Base-by-base conservation (phyloP, 2,888 invertebrate genomes). In the Calameuta idolon region DNA sequence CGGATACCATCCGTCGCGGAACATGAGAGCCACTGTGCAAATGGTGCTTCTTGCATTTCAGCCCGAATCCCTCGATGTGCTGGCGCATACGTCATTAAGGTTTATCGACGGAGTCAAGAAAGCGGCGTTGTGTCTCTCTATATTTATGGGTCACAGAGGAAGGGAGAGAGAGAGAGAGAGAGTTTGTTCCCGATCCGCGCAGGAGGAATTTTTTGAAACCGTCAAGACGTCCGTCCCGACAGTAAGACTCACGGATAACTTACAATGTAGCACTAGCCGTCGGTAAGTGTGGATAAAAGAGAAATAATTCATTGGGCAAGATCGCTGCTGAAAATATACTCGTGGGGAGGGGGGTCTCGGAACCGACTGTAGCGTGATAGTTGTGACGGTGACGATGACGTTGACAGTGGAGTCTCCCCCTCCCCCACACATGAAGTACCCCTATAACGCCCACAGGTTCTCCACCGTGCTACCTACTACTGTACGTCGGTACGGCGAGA, bases 401-500 rank as follows among this genome's bases (percentile, higher is more conserved):
- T 55, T 55, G 55, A 55, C 55, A 23, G 23, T 9, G 55, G 9
- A 55, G 55, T 9, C 5, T 23, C 15, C 9, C 23, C 55, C 55
- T 0, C 4, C 33, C 33, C 3, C 33, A 31, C 31, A 1, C 15
- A 9, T 23, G 9, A 23, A 23, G 55, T 55, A 55, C 5, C 35
- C 5, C 35, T 35, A 35, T 55, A 55, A 23, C 55, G 55, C 23
- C 55, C 23, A 55, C 23, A 55, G 15, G 35, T 3, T 15, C 2
- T 5, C 23, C 15, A 9, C 9, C 5, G 55, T 55, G 55, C 55
- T 55, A 55, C 55, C 55, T 55, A 23, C 55, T 55, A 23, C 55
- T 15, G 23, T 33, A 23, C n/a, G 74, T 30, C 74, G 74, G 75
- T 3, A 31, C 74, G 68, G 77, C 75, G 69, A 74, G 69, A 40